These are phyloP conservation scores for Corvus moneduloides DNA, from an alignment of 2,113 vertebrate genomes.

Conservation along the genomic window DNA sequence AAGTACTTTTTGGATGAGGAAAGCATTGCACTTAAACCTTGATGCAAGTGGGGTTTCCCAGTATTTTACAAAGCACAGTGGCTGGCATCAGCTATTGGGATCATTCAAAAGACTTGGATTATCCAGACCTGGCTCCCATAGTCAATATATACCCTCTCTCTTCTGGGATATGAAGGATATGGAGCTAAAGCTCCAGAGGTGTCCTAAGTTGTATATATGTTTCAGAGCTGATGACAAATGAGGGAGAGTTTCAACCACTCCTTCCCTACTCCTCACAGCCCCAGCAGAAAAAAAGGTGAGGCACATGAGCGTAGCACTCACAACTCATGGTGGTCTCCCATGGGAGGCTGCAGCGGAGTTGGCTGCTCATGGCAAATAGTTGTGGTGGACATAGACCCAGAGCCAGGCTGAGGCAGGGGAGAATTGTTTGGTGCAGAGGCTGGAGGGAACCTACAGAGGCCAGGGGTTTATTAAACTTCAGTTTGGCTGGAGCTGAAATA, in stretches of 20 bases:
- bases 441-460: not conserved
- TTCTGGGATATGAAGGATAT: fast-evolving
- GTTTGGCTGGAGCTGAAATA: constrained; percentile 32
- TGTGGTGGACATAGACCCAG: not conserved
- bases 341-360: not conserved
- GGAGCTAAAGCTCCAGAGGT: not conserved
- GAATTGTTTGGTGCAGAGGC: not conserved
- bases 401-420: not conserved
- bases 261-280: not conserved
- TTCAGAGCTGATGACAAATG: not conserved
- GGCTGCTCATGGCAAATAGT: not conserved
- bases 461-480: constrained; percentile 33
- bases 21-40: not conserved
- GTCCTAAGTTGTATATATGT: not conserved
- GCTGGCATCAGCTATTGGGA: not conserved
- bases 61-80: not conserved
- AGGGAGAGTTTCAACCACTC: not conserved
- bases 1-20: not conserved
- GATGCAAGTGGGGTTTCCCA: not conserved
- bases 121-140: not conserved
- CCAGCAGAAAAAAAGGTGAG: not conserved
- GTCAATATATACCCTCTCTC: not conserved
- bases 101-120: not conserved
- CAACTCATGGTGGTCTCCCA: not conserved
- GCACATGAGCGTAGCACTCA: fast-evolving